phyloP scores from a whole-genome alignment of 2,797 vertebrate species.

The Betta splendens region DNA sequence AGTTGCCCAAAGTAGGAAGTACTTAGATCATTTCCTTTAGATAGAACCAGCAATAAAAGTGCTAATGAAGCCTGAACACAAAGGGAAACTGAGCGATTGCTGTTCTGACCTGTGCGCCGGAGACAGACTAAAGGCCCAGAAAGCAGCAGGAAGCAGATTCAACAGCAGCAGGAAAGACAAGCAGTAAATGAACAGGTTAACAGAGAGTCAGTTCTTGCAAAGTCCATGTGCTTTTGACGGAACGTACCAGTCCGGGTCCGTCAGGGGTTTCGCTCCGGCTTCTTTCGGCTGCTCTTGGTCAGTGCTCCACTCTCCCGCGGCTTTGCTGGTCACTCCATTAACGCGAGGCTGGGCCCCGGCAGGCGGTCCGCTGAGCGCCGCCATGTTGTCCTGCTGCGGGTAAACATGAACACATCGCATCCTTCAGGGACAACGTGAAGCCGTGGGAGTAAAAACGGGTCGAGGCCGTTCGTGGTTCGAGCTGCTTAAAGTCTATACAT shows the following conservation, averaged over 20 bases:
- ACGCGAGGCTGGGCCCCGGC: conserved; percentile 44
- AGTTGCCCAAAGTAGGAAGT: too few species aligned
- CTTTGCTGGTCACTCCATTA: conserved; percentile 36
- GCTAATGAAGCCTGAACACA: too few species aligned
- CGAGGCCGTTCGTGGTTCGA: too few species aligned
- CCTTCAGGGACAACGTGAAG: neutral
- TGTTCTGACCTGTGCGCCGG: conserved; percentile 79
- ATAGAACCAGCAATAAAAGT: too few species aligned
- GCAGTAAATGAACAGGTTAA: too few species aligned
- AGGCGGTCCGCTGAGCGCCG: conserved; percentile 54
- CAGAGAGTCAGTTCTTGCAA: neutral
- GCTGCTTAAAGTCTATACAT: too few species aligned
- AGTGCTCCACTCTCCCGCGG: conserved; percentile 19
- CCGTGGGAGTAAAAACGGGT: neutral
- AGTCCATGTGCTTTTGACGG: too few species aligned
- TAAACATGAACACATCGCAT: neutral
- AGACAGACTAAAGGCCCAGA: conserved; percentile 60
- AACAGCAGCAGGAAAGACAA: conserved; percentile 22
- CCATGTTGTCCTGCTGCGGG: conserved; percentile 75
- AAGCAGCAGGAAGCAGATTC: conserved; percentile 26
- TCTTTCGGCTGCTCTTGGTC: conserved; percentile 30
- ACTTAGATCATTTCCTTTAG: too few species aligned
- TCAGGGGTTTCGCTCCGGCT: conserved; percentile 10
- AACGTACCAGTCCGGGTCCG: too few species aligned
- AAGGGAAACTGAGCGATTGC: conserved; percentile 10